These are phyloP conservation scores for Lasioglossum calceatum DNA, from an alignment of 2,888 invertebrate genomes.

Conservation along the genomic window DNA sequence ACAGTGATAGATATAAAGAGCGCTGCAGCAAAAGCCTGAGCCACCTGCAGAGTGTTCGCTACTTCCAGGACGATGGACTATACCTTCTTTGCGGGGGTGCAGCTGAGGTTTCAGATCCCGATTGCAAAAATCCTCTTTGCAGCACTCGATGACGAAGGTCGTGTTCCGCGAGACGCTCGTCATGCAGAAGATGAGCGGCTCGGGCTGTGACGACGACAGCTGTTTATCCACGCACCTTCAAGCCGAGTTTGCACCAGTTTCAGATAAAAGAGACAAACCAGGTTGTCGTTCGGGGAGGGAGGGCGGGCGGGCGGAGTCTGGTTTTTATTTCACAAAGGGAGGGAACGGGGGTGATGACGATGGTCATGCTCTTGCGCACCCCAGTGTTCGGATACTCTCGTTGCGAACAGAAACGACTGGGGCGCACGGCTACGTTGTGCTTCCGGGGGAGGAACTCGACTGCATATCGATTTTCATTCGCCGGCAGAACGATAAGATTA, in stretches of 20 bases:
- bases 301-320: not conserved
- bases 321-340: not conserved
- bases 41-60: slow-evolving; percentile 75
- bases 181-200: slow-evolving; percentile 93
- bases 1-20: slow-evolving; percentile 28
- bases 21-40: slow-evolving; percentile 71
- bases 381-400: not conserved
- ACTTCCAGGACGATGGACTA: slow-evolving; percentile 76
- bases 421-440: not conserved
- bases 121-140: slow-evolving; percentile 93
- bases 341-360: not conserved
- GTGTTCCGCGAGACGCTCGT: slow-evolving; percentile 90
- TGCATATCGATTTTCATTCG: slow-evolving; percentile 5
- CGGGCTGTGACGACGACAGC: slow-evolving; percentile 89
- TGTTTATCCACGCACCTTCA: slow-evolving; percentile 92
- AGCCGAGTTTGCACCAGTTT: slow-evolving; percentile 87
- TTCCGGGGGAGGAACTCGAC: not conserved
- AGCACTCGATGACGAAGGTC: slow-evolving; percentile 92
- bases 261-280: slow-evolving; percentile 69
- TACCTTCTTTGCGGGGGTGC: slow-evolving; percentile 89
- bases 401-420: not conserved
- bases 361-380: not conserved
- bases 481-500: slow-evolving; percentile 10
- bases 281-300: slow-evolving; percentile 23
- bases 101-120: slow-evolving; percentile 89